phyloP scores from a whole-genome alignment of 2,113 vertebrate genomes.

The Vulpes lagopus region DNA sequence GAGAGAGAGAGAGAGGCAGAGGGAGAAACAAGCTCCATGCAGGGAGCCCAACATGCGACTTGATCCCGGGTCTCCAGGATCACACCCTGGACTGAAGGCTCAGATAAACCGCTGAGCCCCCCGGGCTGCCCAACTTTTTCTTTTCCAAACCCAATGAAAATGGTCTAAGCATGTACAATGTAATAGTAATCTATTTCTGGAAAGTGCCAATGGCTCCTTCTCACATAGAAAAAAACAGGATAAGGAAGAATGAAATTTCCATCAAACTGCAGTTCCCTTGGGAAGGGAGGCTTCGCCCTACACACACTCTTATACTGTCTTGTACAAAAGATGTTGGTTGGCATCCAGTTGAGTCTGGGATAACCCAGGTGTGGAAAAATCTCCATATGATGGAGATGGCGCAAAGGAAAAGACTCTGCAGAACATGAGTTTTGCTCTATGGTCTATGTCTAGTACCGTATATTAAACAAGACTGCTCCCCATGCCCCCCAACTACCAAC shows the following conservation, averaged over 20 bases:
- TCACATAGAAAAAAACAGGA: rapidly evolving
- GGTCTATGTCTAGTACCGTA: rapidly evolving
- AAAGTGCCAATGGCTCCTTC: rapidly evolving
- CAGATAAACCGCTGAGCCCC: too few species aligned
- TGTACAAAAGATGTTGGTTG: rapidly evolving
- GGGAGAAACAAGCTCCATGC: too few species aligned
- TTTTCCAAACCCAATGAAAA: not conserved
- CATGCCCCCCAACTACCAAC: rapidly evolving
- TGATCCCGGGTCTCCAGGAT: too few species aligned
- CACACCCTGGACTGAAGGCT: too few species aligned
- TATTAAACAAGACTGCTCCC: not conserved
- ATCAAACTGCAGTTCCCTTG: rapidly evolving
- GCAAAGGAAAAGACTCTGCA: not conserved
- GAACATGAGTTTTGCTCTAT: too few species aligned
- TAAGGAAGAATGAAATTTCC: not conserved
- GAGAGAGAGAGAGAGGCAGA: too few species aligned
- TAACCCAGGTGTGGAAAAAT: rapidly evolving
- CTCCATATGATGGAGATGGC: not conserved
- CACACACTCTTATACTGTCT: too few species aligned
- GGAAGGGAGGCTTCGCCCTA: rapidly evolving
- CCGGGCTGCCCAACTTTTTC: not conserved
- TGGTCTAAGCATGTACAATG: rapidly evolving
- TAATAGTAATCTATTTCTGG: not conserved
- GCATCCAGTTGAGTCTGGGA: rapidly evolving
- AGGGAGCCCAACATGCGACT: too few species aligned